Percentiles rank a stretch among this genome's conserved stretches.
Conservation (phyloP, 2,797 vertebrate genomes). For the Sebastes kiyomatsui region DNA sequence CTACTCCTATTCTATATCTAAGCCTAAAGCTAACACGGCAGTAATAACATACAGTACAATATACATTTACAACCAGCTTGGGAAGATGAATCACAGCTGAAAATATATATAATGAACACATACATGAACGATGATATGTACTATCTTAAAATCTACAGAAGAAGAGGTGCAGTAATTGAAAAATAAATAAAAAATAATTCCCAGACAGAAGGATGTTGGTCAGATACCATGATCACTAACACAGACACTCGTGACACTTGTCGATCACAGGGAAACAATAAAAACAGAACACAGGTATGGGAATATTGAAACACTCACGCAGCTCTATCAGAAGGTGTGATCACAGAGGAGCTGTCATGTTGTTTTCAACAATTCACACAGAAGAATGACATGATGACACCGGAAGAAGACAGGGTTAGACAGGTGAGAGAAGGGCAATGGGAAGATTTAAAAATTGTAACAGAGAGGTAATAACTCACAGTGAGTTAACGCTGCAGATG, state of each 20-base stretch:
- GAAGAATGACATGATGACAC: constrained; percentile 3
- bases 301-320: constrained; percentile 7
- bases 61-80: not conserved
- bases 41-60: not conserved
- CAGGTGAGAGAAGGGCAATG: constrained; percentile 15
- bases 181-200: not conserved
- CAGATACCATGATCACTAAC: not conserved
- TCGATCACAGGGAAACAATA: not conserved
- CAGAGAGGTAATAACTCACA: constrained; percentile 91
- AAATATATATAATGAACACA: constrained; percentile 8
- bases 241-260: not conserved
- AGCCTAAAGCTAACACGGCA: not conserved
- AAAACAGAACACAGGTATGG: not conserved
- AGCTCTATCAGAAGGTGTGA: not conserved
- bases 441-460: constrained; percentile 71
- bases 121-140: not conserved
- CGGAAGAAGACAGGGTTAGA: constrained; percentile 13
- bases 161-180: not conserved
- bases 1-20: not conserved
- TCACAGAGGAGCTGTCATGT: constrained; percentile 3
- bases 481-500: constrained; percentile 97
- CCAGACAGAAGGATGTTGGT: not conserved
- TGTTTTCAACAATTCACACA: constrained; percentile 27
- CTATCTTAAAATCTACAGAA: not conserved
- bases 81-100: not conserved